Evolutionary conservation across 30 jellyfish, hydroid and myxozoan genomes (phyloP).

Genomic region (Hydractinia symbiolongicarpus): DNA sequence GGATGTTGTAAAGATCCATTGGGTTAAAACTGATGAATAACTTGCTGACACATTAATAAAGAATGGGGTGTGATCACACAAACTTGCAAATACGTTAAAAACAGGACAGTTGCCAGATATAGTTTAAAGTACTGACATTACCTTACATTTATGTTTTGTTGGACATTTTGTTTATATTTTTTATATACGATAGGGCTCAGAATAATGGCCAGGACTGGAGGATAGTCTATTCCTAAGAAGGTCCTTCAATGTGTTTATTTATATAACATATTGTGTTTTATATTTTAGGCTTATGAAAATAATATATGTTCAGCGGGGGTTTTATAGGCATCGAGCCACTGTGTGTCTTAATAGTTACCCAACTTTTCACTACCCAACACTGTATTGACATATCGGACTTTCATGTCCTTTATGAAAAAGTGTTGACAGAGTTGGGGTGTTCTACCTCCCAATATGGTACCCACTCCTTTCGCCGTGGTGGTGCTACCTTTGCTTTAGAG

Average conservation of each 20-base stretch:
- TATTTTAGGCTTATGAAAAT: too few species aligned
- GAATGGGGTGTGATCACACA: neutral
- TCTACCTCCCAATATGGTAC: too few species aligned
- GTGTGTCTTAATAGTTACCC: too few species aligned
- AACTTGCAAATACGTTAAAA: neutral
- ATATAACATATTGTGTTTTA: too few species aligned
- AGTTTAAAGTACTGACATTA: neutral
- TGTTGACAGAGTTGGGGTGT: too few species aligned
- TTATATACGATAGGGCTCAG: neutral
- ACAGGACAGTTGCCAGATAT: neutral
- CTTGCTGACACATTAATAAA: neutral
- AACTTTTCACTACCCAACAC: too few species aligned
- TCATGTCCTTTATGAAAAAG: too few species aligned
- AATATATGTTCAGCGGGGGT: too few species aligned
- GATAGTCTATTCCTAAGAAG: neutral
- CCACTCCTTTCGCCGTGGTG: too few species aligned
- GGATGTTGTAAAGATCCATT: neutral
- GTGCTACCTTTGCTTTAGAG: too few species aligned
- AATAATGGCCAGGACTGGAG: conserved; percentile 2
- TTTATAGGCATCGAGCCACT: too few species aligned
- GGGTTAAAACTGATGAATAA: neutral
- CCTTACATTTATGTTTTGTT: neutral
- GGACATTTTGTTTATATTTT: neutral
- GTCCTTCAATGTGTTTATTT: neutral
- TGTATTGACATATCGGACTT: too few species aligned